Conservation (phyloP, 35 echinoderm and acorn worm species). For the Lytechinus pictus region DNA sequence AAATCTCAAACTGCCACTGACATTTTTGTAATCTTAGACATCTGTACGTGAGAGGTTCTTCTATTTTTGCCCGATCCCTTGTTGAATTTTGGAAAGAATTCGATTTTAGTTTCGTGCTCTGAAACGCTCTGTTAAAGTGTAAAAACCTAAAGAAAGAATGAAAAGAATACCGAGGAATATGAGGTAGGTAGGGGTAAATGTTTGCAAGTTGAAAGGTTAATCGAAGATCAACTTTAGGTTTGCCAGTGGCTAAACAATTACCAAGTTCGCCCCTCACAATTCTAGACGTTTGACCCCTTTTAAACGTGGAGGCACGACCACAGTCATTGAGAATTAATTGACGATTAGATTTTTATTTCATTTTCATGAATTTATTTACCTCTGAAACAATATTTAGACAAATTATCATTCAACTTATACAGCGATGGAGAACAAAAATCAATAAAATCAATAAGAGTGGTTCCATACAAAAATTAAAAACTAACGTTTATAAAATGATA, state of each 20-base stretch:
- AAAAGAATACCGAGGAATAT: background rate
- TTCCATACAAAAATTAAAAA: too few relatives aligned
- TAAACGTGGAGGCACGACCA: background rate
- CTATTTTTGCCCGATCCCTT: background rate
- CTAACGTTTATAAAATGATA: too few relatives aligned
- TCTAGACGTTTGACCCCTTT: background rate
- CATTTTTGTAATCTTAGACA: background rate
- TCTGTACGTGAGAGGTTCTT: background rate
- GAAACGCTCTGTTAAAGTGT: background rate
- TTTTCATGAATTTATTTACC: too few relatives aligned
- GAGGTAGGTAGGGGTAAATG: background rate
- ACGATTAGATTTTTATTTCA: too few relatives aligned
- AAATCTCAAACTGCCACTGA: background rate
- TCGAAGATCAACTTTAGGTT: slow-evolving; percentile 19
- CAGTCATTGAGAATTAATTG: background rate
- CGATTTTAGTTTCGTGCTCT: background rate
- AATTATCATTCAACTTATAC: too few relatives aligned
- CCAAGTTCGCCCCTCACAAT: background rate
- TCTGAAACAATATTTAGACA: too few relatives aligned
- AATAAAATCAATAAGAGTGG: too few relatives aligned
- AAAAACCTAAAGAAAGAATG: background rate
- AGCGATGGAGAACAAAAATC: too few relatives aligned
- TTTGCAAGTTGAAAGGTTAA: slow-evolving; percentile 29
- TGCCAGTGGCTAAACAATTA: slow-evolving; percentile 14
- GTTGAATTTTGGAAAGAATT: background rate